Percentiles rank a stretch among this genome's conserved stretches.
phyloP scores from a whole-genome alignment of 2,113 vertebrate species.

The Brienomyrus brachyistius region DNA sequence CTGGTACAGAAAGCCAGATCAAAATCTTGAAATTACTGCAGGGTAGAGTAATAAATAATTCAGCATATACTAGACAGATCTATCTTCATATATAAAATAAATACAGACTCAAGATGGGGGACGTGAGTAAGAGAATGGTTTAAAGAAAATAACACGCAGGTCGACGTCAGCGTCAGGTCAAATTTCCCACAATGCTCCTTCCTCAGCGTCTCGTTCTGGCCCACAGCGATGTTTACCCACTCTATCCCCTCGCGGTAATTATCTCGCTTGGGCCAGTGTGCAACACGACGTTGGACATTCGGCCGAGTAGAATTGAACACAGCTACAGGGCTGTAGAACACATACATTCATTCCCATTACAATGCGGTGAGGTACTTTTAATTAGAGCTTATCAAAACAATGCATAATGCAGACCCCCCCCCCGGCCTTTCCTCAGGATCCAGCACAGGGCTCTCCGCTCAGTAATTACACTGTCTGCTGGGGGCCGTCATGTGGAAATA shows the following conservation, averaged over 20 bases:
- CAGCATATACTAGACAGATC: slow-evolving; percentile 8
- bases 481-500: slow-evolving; percentile 33
- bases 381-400: slow-evolving; percentile 82
- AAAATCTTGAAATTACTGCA: slow-evolving; percentile 15
- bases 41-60: slow-evolving; percentile 21
- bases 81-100: slow-evolving; percentile 16
- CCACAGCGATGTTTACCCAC: not conserved
- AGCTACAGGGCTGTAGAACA: slow-evolving; percentile 64
- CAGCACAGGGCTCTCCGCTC: slow-evolving; percentile 66
- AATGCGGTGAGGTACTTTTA: slow-evolving; percentile 53
- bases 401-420: slow-evolving; percentile 55
- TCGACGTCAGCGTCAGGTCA: not conserved
- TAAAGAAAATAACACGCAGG: not conserved
- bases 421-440: slow-evolving; percentile 59
- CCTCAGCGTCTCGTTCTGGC: too few species aligned
- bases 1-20: slow-evolving; percentile 15
- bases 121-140: not conserved
- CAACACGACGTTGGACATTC: slow-evolving; percentile 70
- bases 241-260: slow-evolving; percentile 54
- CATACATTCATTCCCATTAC: slow-evolving; percentile 71
- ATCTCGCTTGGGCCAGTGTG: slow-evolving; percentile 66
- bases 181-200: not conserved
- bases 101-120: slow-evolving; percentile 16
- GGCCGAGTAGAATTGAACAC: slow-evolving; percentile 71
- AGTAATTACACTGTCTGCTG: slow-evolving; percentile 71